Conservation (phyloP, 2,797 vertebrate species). For the Gobionotothen gibberifrons region DNA sequence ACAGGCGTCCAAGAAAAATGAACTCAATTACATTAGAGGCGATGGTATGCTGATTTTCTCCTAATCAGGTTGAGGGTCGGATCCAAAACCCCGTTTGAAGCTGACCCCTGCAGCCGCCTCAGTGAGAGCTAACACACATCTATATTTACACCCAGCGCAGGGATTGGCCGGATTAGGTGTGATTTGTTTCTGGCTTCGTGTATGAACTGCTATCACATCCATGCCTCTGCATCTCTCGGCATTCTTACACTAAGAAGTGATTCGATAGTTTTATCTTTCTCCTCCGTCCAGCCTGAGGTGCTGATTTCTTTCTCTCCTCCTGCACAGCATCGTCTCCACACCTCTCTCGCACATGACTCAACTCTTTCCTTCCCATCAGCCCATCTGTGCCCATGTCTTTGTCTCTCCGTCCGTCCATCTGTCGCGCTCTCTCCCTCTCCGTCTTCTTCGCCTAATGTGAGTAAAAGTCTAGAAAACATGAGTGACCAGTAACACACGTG, state of each 20-base stretch:
- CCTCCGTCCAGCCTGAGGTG: slow-evolving; percentile 60
- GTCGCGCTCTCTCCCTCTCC: slow-evolving; percentile 46
- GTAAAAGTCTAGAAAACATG: slow-evolving; percentile 66
- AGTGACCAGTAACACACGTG: slow-evolving; percentile 49
- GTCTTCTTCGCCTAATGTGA: slow-evolving; percentile 45
- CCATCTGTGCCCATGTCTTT: slow-evolving; percentile 65
- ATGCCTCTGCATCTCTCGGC: slow-evolving; percentile 8
- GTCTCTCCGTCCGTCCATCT: slow-evolving; percentile 64
- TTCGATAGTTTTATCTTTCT: slow-evolving; percentile 28
- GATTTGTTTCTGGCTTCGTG: slow-evolving; percentile 61
- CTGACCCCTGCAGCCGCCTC: slow-evolving; percentile 53
- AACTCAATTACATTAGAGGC: slow-evolving; percentile 49
- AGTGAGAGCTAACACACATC: slow-evolving; percentile 49
- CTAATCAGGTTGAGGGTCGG: slow-evolving; percentile 26
- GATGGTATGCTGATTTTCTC: slow-evolving; percentile 12
- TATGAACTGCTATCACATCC: slow-evolving; percentile 26
- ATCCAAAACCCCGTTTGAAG: slow-evolving; percentile 38
- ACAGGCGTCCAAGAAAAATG: slow-evolving; percentile 14
- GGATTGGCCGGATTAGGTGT: slow-evolving; percentile 69
- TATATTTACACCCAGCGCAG: slow-evolving; percentile 71
- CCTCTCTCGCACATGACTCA: slow-evolving; percentile 76
- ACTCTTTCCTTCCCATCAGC: slow-evolving; percentile 58
- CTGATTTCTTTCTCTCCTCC: slow-evolving; percentile 58
- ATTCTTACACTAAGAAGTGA: slow-evolving; percentile 23
- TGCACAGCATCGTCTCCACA: slow-evolving; percentile 62